Percentiles rank a stretch among this genome's conserved stretches.
Evolutionary conservation across 1,140 invertebrate species (phyloP).

Genomic region (Diprion similis): DNA sequence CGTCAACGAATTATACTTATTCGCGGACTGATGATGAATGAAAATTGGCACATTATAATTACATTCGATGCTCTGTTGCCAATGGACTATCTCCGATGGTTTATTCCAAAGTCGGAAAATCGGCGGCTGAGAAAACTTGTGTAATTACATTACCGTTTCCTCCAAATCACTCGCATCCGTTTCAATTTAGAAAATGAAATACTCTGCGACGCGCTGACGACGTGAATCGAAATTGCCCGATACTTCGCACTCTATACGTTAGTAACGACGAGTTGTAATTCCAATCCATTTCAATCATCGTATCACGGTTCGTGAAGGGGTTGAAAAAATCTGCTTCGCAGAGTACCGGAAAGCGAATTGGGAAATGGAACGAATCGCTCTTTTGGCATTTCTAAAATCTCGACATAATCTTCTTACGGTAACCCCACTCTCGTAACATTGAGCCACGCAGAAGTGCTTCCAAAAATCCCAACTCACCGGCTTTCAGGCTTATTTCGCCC

Average conservation of each 20-base stretch:
- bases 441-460: not conserved
- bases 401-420: not conserved
- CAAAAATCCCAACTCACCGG: no score
- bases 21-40: not conserved
- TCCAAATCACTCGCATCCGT: not conserved
- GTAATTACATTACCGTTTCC: not conserved
- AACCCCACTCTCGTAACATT: not conserved
- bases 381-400: not conserved
- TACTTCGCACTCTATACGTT: not conserved
- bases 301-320: not conserved
- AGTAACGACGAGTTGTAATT: not conserved
- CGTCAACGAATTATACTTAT: not conserved
- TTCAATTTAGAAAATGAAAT: not conserved
- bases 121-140: not conserved
- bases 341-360: not conserved
- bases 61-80: no score
- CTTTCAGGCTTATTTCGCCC: no score
- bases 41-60: slow-evolving; percentile 5
- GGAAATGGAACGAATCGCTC: not conserved
- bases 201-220: not conserved
- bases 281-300: not conserved
- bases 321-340: not conserved
- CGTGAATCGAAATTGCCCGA: not conserved
- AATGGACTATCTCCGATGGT: not conserved
- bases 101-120: not conserved